phyloP scores from a whole-genome alignment of 1,140 invertebrate species.

The Littorina saxatilis region DNA sequence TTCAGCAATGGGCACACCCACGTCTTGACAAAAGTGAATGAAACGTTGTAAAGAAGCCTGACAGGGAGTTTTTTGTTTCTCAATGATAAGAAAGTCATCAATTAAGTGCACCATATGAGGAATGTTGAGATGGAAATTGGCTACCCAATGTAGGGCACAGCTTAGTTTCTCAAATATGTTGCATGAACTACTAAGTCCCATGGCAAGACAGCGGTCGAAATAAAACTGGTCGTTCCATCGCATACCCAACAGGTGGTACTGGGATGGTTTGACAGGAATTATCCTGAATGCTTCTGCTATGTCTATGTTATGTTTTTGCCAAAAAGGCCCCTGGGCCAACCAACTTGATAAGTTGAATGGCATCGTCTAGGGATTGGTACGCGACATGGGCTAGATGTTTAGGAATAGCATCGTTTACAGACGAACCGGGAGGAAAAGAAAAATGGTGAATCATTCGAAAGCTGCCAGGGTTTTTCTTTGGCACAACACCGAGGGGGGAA shows the following conservation, averaged over 20 bases:
- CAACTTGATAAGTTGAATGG: slow-evolving; percentile 11
- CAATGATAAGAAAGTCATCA: neutral
- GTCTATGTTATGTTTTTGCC: slow-evolving; percentile 44
- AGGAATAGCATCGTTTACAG: slow-evolving; percentile 37
- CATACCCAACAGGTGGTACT: slow-evolving; percentile 20
- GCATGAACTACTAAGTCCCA: neutral
- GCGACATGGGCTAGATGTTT: neutral
- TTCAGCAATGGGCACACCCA: neutral
- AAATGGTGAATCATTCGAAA: slow-evolving; percentile 49
- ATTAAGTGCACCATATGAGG: neutral
- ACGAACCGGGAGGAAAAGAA: slow-evolving; percentile 34
- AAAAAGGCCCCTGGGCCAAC: slow-evolving; percentile 14
- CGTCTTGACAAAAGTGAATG: neutral
- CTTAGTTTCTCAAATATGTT: neutral
- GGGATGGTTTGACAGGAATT: slow-evolving; percentile 18
- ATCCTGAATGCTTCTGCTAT: slow-evolving; percentile 36
- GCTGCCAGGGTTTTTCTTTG: slow-evolving; percentile 18
- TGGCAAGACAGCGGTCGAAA: neutral
- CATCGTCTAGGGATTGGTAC: slow-evolving; percentile 42
- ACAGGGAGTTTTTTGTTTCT: neutral
- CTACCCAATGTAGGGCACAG: neutral
- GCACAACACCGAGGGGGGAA: neutral
- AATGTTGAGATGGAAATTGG: neutral
- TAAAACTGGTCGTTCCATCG: neutral
- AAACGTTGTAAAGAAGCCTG: neutral